phyloP scores from a whole-genome alignment of 37 sponge, comb jelly and placozoan species.

The Ephydatia muelleri region DNA sequence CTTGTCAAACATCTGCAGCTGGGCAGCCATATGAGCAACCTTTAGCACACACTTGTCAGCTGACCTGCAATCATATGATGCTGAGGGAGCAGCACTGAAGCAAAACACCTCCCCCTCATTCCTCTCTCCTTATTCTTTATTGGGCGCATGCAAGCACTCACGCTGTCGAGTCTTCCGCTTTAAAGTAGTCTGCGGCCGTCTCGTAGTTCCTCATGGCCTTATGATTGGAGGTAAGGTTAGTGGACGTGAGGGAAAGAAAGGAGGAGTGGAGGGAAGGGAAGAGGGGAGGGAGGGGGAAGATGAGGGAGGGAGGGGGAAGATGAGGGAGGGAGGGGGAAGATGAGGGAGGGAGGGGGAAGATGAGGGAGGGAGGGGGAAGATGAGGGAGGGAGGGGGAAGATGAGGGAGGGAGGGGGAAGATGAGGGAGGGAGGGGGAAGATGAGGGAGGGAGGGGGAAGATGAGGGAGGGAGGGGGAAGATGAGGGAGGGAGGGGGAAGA shows the following conservation, averaged over 20 bases:
- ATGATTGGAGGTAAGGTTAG: neutral
- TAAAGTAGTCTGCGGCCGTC: conserved; percentile 87
- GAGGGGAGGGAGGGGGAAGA: neutral
- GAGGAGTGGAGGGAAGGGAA: neutral
- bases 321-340: neutral
- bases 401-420: neutral
- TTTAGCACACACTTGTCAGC: conserved; percentile 89
- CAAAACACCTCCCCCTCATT: neutral
- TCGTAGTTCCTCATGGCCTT: conserved; percentile 81
- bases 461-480: neutral
- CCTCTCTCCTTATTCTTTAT: neutral
- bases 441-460: neutral
- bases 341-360: neutral
- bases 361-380: too few relatives aligned
- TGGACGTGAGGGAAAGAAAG: neutral
- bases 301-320: neutral
- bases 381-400: neutral
- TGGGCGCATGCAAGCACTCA: conserved; percentile 10
- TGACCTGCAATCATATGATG: conserved; percentile 39
- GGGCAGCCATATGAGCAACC: conserved; percentile 83
- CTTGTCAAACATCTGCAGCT: conserved; percentile 74
- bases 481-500: neutral
- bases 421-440: neutral
- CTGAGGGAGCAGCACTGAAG: neutral
- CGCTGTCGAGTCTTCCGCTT: conserved; percentile 84